Conservation (phyloP, 2,888 invertebrate genomes). For the Baccha elongata region DNA sequence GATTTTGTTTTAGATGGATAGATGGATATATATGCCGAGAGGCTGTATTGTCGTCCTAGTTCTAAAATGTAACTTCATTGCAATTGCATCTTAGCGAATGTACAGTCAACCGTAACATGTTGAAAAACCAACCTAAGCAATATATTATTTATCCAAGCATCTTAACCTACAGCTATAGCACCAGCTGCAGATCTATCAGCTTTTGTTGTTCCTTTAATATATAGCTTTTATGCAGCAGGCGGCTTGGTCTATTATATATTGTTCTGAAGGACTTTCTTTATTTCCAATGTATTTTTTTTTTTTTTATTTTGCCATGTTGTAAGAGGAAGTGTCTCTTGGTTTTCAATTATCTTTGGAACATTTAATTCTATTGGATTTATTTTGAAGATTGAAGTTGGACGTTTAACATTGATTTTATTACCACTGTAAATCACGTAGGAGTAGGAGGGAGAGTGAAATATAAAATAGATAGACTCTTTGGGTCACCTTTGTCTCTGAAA, state of each 20-base stretch:
- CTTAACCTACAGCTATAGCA: not conserved
- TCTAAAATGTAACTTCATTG: constrained; percentile 34
- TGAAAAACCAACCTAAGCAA: constrained; percentile 14
- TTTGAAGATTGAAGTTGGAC: constrained; percentile 33
- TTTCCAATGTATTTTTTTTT: no score
- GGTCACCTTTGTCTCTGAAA: constrained; percentile 4
- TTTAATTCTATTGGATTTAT: constrained; percentile 56
- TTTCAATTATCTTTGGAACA: constrained; percentile 67
- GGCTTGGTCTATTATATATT: constrained; percentile 1
- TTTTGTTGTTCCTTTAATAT: no score
- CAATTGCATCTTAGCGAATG: constrained; percentile 57
- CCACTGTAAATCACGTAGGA: constrained; percentile 29
- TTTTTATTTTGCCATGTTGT: not conserved
- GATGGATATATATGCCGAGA: no score
- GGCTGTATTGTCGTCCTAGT: not conserved
- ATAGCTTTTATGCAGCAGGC: not conserved
- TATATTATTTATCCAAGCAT: constrained; percentile 21
- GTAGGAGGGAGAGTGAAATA: not conserved
- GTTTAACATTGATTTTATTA: constrained; percentile 53
- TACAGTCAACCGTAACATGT: constrained; percentile 51
- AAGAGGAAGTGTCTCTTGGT: constrained; percentile 32
- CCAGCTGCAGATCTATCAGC: constrained; percentile 15
- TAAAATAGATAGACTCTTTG: not conserved
- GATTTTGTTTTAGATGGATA: constrained; percentile 22
- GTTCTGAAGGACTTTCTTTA: not conserved